A percentile compares a stretch with the other conserved stretches of the same genome.
These are phyloP conservation scores for Argynnis bischoffii DNA, from an alignment of 2,888 invertebrate species.

Conservation along the genomic window DNA sequence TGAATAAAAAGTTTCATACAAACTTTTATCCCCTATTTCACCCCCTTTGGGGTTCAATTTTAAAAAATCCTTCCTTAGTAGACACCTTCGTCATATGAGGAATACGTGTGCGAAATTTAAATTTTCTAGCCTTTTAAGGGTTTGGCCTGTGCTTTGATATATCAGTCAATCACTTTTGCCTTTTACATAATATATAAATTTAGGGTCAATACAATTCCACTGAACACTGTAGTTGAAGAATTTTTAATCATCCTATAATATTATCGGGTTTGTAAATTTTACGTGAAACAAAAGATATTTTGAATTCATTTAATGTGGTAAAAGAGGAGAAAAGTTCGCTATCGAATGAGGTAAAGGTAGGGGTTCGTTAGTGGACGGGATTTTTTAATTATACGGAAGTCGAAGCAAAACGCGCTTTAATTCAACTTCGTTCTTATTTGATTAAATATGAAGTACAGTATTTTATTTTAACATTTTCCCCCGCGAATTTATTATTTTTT, in stretches of 20 bases:
- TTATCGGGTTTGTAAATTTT: constrained; percentile 12
- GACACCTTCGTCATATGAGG: too few species aligned
- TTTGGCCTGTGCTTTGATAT: too few species aligned
- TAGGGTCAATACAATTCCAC: too few species aligned
- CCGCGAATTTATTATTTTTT: constrained; percentile 4
- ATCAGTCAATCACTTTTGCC: too few species aligned
- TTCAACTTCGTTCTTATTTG: constrained; percentile 32
- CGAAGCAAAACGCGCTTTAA: constrained; percentile 44
- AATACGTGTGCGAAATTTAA: too few species aligned
- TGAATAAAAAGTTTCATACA: too few species aligned
- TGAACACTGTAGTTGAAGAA: not conserved
- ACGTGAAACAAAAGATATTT: constrained; percentile 16
- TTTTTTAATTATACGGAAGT: constrained; percentile 68
- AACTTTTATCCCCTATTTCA: too few species aligned
- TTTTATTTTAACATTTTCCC: constrained; percentile 5
- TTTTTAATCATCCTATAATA: not conserved
- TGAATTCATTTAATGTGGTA: constrained; percentile 24
- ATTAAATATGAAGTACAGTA: constrained; percentile 18
- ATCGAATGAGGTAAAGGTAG: constrained; percentile 51
- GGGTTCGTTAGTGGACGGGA: constrained; percentile 61
- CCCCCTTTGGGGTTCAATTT: too few species aligned
- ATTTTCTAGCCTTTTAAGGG: too few species aligned
- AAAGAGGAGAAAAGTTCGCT: constrained; percentile 20
- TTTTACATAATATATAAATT: too few species aligned
- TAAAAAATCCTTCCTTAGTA: too few species aligned